These are phyloP conservation scores for Drosophila histrio DNA, from an alignment of 2,888 invertebrate species.

Conservation along the genomic window DNA sequence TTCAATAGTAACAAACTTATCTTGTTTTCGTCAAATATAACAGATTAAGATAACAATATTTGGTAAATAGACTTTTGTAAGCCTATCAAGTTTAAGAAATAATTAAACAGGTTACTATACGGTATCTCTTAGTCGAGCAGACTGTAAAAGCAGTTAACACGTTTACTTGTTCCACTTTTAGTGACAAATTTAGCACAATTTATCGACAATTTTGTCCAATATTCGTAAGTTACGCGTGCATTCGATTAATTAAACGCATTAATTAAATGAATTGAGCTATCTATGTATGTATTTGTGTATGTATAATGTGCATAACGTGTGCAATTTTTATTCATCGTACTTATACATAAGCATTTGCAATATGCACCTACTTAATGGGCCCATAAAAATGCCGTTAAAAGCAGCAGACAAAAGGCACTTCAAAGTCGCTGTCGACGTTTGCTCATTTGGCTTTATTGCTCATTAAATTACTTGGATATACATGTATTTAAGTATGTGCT, in stretches of 20 bases:
- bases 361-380: slow-evolving; percentile 34
- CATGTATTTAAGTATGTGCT: slow-evolving; percentile 7
- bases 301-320: slow-evolving; percentile 4
- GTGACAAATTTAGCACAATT: slow-evolving; percentile 9
- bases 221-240: slow-evolving; percentile 14
- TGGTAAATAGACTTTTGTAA: too few species aligned
- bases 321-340: background rate
- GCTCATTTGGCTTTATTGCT: slow-evolving; percentile 28
- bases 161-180: background rate
- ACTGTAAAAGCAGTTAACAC: background rate
- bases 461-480: slow-evolving; percentile 33
- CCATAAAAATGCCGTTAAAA: slow-evolving; percentile 57
- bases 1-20: too few species aligned
- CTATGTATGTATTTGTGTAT: background rate
- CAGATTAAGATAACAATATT: too few species aligned
- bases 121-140: background rate
- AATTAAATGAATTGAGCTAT: slow-evolving; percentile 20
- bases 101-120: too few species aligned
- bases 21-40: too few species aligned
- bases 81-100: too few species aligned
- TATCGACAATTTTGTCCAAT: slow-evolving; percentile 4
- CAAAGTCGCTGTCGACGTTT: slow-evolving; percentile 29
- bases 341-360: slow-evolving; percentile 6
- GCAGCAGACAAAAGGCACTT: slow-evolving; percentile 37
- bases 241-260: slow-evolving; percentile 42